Conservation (phyloP, 2,113 vertebrate genomes). For the Lophochroa leadbeateri region DNA sequence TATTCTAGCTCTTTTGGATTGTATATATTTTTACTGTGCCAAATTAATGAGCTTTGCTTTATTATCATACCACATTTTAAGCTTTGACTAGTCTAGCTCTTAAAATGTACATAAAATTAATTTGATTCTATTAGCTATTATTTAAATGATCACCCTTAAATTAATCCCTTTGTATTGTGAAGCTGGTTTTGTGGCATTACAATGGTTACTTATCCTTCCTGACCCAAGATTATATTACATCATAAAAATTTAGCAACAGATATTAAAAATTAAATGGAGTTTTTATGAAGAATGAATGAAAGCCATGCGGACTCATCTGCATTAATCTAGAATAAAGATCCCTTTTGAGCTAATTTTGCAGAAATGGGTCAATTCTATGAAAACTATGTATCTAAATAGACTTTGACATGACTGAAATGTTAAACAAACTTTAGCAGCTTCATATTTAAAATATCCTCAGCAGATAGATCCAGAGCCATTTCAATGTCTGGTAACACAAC, state of each 20-base stretch:
- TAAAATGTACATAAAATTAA: not conserved
- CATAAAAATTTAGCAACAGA: not conserved
- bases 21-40: not conserved
- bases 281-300: not conserved
- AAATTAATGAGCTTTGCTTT: constrained; percentile 11
- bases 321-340: not conserved
- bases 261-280: constrained; percentile 8
- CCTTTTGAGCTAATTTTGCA: not conserved
- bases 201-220: not conserved
- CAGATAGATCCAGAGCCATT: not conserved
- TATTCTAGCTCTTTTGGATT: not conserved
- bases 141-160: not conserved
- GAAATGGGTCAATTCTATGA: not conserved
- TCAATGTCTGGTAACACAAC: not conserved
- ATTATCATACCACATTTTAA: constrained; percentile 9
- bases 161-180: not conserved
- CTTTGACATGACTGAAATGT: not conserved
- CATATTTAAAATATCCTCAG: not conserved
- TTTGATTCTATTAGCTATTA: constrained; percentile 17
- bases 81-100: constrained; percentile 14
- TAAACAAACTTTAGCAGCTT: not conserved
- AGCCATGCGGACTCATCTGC: not conserved
- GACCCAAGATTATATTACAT: not conserved
- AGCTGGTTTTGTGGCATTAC: not conserved
- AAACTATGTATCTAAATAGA: not conserved